Evolutionary conservation across 2,113 vertebrate species (phyloP).

Genomic region (Setophaga petechia): DNA sequence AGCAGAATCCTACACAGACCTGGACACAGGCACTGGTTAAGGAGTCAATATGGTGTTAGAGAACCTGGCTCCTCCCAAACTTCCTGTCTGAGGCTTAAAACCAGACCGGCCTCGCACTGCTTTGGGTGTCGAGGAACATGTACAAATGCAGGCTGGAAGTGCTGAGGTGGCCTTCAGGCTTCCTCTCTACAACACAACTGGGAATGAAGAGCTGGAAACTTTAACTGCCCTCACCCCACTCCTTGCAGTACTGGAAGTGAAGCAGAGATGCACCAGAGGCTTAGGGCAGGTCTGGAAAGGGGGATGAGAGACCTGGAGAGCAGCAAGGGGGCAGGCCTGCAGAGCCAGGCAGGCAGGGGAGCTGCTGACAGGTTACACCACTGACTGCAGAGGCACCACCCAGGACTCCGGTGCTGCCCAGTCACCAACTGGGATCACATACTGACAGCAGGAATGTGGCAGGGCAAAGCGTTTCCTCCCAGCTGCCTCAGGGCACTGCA

Average conservation of each 20-base stretch:
- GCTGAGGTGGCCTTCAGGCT: not conserved
- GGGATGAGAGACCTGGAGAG: rapidly evolving
- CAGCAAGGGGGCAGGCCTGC: not conserved
- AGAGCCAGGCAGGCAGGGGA: not conserved
- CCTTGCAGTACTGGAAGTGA: not conserved
- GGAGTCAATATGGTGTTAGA: not conserved
- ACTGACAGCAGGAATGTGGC: not conserved
- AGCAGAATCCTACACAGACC: not conserved
- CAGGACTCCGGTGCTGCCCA: not conserved
- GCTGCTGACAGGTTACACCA: not conserved
- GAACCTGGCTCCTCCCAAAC: not conserved
- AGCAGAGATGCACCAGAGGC: not conserved
- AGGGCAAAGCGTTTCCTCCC: not conserved
- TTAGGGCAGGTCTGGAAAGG: not conserved
- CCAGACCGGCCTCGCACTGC: not conserved
- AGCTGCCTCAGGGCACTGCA: not conserved
- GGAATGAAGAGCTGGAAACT: not conserved
- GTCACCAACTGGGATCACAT: not conserved
- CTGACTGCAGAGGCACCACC: not conserved
- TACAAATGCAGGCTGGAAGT: not conserved
- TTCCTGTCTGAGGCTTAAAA: not conserved
- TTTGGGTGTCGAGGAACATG: not conserved
- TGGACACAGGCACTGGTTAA: not conserved
- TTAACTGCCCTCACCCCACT: not conserved
- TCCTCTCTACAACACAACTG: not conserved